phyloP scores from a whole-genome alignment of 2,113 vertebrate species.

The Asarcornis scutulata region DNA sequence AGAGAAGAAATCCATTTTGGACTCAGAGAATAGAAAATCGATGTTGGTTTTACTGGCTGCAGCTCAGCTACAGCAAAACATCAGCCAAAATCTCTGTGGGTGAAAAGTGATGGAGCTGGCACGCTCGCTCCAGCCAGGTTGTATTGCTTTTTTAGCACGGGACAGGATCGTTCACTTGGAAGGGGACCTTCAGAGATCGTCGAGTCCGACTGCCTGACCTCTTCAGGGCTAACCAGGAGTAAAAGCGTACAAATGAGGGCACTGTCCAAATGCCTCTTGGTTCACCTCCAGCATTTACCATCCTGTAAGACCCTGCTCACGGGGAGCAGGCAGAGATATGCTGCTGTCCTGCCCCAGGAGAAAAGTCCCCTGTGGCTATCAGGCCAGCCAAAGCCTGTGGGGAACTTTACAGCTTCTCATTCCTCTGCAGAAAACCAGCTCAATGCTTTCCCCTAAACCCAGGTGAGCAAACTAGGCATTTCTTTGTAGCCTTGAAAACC shows the following conservation, averaged over 20 bases:
- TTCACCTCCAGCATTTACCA: not conserved
- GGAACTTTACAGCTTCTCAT: not conserved
- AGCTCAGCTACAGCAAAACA: slow-evolving; percentile 12
- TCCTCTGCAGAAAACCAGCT: not conserved
- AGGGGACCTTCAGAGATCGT: not conserved
- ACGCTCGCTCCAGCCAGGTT: not conserved
- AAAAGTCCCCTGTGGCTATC: not conserved
- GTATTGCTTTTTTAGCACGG: not conserved
- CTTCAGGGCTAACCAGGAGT: not conserved
- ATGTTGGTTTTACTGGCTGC: not conserved
- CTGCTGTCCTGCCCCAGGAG: not conserved
- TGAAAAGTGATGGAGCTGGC: not conserved
- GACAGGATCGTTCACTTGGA: not conserved
- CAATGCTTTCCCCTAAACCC: not conserved
- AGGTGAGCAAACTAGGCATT: not conserved
- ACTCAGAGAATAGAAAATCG: slow-evolving; percentile 51
- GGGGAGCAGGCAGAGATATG: too few relatives aligned
- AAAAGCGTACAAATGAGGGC: not conserved
- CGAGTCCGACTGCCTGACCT: not conserved
- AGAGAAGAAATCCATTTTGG: not conserved
- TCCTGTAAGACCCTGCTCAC: not conserved
- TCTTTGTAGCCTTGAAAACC: not conserved
- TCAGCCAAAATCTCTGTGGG: not conserved
- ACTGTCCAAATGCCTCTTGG: not conserved
- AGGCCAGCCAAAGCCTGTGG: not conserved